Base-by-base conservation (phyloP, 2,888 invertebrate species). In the Hofmannophila pseudospretella region DNA sequence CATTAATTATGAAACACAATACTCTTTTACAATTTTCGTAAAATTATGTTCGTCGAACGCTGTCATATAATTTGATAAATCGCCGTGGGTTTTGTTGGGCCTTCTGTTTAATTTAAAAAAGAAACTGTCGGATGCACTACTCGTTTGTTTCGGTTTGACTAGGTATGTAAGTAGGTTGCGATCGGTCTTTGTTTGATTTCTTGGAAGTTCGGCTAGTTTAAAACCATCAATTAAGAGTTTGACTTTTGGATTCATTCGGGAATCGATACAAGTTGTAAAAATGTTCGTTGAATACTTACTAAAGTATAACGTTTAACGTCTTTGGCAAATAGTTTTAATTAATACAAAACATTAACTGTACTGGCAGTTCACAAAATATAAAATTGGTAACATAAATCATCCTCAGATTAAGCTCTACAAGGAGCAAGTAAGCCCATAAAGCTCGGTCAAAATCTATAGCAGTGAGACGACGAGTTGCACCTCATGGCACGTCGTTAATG, bases 1-100 rank as follows among this genome's bases (percentile, higher is more conserved):
- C 86, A 86, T 86, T 86, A 86, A 86, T 86, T 85, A 85, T 84
- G 79, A 76, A 84, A 85, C 81, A 86, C 76, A 86, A 86, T 85
- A 80, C 72, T 63, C 75, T 75, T 57, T 69, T 73, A 72, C 74
- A 81, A 75, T 78, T 79, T 81, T 66, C 56, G 68, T 74, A 75
- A 82, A 85, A 76, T 82, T 82, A 80, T 79, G 64, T 64, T 69
- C 72, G 61, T 65, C 67, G 71, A 70, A 71, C 57, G 67, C 75
- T 81, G 82, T 85, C 85, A 81, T 73, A 73, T 70, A 58, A 69
- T 69, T 74, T 85, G 85, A 86, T 82, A 76, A 76, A 86, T 86
- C 61, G 65, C 62, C 47, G 49, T 57, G 41, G 42, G 54, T 54
- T 46, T 27, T 52, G 54, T 54, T 51, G 46, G 46, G 58, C 55